Percentiles rank a stretch among this genome's conserved stretches.
These are phyloP conservation scores for Tinea trinotella DNA, from an alignment of 2,888 invertebrate genomes.

Conservation along the genomic window DNA sequence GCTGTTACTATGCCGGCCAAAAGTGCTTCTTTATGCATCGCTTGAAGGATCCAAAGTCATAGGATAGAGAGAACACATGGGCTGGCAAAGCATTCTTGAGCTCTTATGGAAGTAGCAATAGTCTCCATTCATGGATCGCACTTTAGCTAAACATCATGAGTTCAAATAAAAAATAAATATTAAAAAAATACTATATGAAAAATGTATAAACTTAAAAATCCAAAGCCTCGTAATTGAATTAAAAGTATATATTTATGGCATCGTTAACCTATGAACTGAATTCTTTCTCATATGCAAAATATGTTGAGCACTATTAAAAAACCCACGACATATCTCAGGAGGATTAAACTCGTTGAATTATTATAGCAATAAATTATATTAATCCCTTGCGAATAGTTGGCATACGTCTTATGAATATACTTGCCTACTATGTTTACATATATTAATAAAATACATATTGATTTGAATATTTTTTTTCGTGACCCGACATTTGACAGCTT, in stretches of 20 bases:
- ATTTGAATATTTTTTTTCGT: too few relatives aligned
- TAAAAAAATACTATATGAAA: not conserved
- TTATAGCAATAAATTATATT: slow-evolving; percentile 18
- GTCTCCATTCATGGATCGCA: too few relatives aligned
- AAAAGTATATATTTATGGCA: not conserved
- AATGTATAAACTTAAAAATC: not conserved
- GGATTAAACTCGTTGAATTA: slow-evolving; percentile 38
- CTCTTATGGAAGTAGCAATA: too few relatives aligned
- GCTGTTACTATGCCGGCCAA: too few relatives aligned
- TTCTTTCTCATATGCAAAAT: slow-evolving; percentile 9
- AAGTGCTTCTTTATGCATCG: too few relatives aligned
- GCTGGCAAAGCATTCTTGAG: too few relatives aligned
- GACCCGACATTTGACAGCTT: too few relatives aligned
- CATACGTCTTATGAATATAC: not conserved
- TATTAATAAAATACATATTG: not conserved
- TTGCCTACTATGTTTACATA: not conserved
- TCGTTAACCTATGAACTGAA: slow-evolving; percentile 1
- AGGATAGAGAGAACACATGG: too few relatives aligned
- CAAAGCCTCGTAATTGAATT: not conserved
- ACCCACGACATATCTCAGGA: slow-evolving; percentile 15
- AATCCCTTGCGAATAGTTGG: slow-evolving; percentile 15
- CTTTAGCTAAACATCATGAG: too few relatives aligned
- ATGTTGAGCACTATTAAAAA: not conserved
- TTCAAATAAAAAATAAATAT: not conserved
- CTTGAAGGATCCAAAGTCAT: too few relatives aligned